phyloP scores from a whole-genome alignment of 1,140 invertebrate species.

The Drosophila nasuta region DNA sequence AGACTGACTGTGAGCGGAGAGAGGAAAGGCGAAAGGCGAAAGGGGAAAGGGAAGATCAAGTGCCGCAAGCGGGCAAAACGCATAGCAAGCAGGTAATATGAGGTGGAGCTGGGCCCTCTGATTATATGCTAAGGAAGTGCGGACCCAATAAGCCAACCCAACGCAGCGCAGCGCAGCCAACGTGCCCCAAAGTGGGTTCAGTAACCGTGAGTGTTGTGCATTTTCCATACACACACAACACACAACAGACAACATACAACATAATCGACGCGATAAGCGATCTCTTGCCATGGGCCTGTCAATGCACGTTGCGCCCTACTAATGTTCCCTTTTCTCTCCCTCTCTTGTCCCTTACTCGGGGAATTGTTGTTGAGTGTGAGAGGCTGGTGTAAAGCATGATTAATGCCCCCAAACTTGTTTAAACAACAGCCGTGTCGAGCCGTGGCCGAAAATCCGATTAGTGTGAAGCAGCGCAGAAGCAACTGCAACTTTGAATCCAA shows the following conservation, averaged over 20 bases:
- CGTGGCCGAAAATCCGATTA: slow-evolving; percentile 80
- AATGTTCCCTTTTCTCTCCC: slow-evolving; percentile 51
- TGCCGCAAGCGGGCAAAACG: slow-evolving; percentile 38
- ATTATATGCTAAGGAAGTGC: slow-evolving; percentile 60
- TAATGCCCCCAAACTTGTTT: slow-evolving; percentile 80
- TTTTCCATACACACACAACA: slow-evolving; percentile 43
- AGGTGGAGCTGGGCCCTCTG: slow-evolving; percentile 40
- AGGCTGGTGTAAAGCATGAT: slow-evolving; percentile 76
- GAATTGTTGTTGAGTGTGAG: slow-evolving; percentile 25
- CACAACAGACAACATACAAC: slow-evolving; percentile 67
- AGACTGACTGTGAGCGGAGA: not conserved
- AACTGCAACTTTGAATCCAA: not conserved
- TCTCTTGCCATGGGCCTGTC: slow-evolving; percentile 66
- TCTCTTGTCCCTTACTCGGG: too few relatives aligned
- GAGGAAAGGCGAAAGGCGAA: not conserved
- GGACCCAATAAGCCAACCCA: slow-evolving; percentile 26
- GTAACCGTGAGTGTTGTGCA: slow-evolving; percentile 40
- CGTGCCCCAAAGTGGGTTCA: slow-evolving; percentile 46
- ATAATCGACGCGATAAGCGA: slow-evolving; percentile 79
- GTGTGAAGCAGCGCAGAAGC: slow-evolving; percentile 55
- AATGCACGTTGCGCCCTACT: slow-evolving; percentile 74
- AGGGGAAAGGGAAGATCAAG: slow-evolving; percentile 19
- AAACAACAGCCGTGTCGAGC: slow-evolving; percentile 76
- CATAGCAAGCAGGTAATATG: slow-evolving; percentile 41
- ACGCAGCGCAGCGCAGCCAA: not conserved